Evolutionary conservation across 2,888 invertebrate genomes (phyloP), one percentile per base, ranked within the genome.

Genomic region (Tetanocera ferruginea): DNA sequence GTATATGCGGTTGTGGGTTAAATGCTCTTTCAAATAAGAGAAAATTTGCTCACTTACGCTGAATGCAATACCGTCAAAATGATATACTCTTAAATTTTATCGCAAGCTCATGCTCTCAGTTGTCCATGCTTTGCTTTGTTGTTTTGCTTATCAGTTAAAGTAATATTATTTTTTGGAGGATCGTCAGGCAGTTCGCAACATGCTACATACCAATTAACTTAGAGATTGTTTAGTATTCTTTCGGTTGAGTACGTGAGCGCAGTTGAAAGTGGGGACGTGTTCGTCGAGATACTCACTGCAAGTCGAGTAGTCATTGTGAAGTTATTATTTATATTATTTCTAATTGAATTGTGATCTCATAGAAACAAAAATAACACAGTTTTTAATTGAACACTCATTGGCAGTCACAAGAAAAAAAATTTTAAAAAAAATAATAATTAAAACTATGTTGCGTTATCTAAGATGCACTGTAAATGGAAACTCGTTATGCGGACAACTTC

Each of bases 391-490:
- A 37, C 19, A 9, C 28, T 60, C 3, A 67, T 67, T 67, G 64
- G 8, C 31, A 11, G 1, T 64, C 31, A 64, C 9, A 31, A 28
- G 19, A 17, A 66, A 66, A 37, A 66, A 25, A 28, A n/a, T n/a
- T n/a, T n/a, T n/a, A n/a, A 19, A 57, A 19, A 72, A 52, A 70
- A 75, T 43, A 34, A 64, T 17, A 57, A 51, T 72, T 57, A 19
- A 72, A 78, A 78, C 19, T 5, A 82, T 83, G 82, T 77, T 82
- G 77, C 81, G 80, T 72, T 76, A 80, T 62, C n/a, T 73, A 31
- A 60, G 71, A 43, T 25, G 5, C 51, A 25, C 43, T 17, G 51
- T 19, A 1, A 17, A 25, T 49, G 43, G 43, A 17, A 55, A 52
- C 31, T 55, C n/a, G 25, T 23, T 37, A 3, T 62, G 23, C 25